Evolutionary conservation across 2,797 vertebrate species (phyloP).

Genomic region (Cyprinodon diabolis): DNA sequence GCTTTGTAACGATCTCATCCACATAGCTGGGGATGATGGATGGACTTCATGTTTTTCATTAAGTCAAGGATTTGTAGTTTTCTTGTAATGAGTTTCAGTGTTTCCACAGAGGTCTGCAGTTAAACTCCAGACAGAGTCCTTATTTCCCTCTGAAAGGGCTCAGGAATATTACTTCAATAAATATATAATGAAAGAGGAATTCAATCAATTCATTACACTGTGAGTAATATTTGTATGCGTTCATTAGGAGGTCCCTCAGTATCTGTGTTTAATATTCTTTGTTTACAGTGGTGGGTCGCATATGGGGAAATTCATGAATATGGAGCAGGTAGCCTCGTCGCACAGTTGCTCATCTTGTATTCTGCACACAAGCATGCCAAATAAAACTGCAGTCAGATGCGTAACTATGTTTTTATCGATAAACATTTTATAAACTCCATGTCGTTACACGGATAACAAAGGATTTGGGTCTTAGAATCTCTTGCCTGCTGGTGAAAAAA

Average conservation of each 20-base stretch:
- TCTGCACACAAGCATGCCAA: slow-evolving; percentile 34
- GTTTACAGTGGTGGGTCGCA: slow-evolving; percentile 80
- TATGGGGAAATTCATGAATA: slow-evolving; percentile 77
- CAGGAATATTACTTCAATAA: slow-evolving; percentile 82
- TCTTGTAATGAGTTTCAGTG: slow-evolving; percentile 40
- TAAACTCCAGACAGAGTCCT: slow-evolving; percentile 34
- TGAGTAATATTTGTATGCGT: slow-evolving; percentile 68
- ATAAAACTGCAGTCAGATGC: slow-evolving; percentile 14
- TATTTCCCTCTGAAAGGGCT: slow-evolving; percentile 55
- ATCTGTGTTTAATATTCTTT: slow-evolving; percentile 80
- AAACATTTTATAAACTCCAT: slow-evolving; percentile 48
- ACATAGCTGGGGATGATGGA: slow-evolving; percentile 45
- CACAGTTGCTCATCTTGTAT: slow-evolving; percentile 52
- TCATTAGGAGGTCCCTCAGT: slow-evolving; percentile 77
- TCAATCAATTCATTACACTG: slow-evolving; percentile 78
- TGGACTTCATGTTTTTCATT: slow-evolving; percentile 63
- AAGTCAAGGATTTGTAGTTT: slow-evolving; percentile 54
- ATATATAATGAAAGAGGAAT: slow-evolving; percentile 81
- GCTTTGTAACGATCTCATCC: slow-evolving; percentile 49
- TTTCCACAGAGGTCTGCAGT: slow-evolving; percentile 22
- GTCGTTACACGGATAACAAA: slow-evolving; percentile 52
- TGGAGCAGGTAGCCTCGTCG: slow-evolving; percentile 66
- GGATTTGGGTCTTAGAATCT: slow-evolving; percentile 36
- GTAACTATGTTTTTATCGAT: neutral
- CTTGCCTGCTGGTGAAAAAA: slow-evolving; percentile 39